Evolutionary conservation across 1,140 invertebrate genomes (phyloP).

Genomic region (Pseudomyrmex dendroicus): DNA sequence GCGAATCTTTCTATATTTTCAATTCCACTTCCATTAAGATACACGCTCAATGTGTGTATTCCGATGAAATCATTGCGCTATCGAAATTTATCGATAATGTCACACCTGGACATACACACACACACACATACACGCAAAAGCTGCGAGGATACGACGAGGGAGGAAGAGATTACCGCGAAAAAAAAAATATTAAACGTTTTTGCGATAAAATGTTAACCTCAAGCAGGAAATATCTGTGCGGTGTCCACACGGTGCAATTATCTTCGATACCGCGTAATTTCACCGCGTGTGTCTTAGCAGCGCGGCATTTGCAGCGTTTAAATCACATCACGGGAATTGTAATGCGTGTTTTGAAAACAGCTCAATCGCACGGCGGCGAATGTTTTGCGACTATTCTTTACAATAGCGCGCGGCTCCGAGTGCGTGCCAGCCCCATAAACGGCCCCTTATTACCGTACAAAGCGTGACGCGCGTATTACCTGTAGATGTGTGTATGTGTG

Average conservation of each 20-base stretch:
- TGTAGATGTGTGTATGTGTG: constrained; percentile 17
- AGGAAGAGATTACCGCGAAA: not conserved
- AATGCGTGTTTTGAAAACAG: constrained; percentile 45
- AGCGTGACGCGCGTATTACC: constrained; percentile 26
- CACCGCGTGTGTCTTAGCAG: constrained; percentile 2
- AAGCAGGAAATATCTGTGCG: not conserved
- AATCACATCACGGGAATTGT: constrained; percentile 39
- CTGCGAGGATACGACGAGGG: not conserved
- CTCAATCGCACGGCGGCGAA: constrained; percentile 38
- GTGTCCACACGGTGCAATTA: not conserved
- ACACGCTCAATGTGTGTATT: not conserved
- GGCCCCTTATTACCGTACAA: constrained; percentile 14
- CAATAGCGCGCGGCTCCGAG: constrained; percentile 7
- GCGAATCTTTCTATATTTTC: not conserved
- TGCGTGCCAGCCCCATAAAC: constrained; percentile 15
- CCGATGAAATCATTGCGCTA: not conserved
- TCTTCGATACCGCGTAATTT: not conserved
- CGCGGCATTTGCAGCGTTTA: constrained; percentile 17
- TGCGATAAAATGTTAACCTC: constrained; percentile 29
- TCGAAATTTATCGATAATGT: constrained; percentile 4
- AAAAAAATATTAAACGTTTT: constrained; percentile 5
- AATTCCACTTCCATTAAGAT: constrained; percentile 3
- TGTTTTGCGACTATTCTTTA: constrained; percentile 47
- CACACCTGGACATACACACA: constrained; percentile 5
- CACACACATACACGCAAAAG: not conserved